These are phyloP conservation scores for Hippopotamus amphibius DNA, from an alignment of 2,113 vertebrate species.

Conservation along the genomic window DNA sequence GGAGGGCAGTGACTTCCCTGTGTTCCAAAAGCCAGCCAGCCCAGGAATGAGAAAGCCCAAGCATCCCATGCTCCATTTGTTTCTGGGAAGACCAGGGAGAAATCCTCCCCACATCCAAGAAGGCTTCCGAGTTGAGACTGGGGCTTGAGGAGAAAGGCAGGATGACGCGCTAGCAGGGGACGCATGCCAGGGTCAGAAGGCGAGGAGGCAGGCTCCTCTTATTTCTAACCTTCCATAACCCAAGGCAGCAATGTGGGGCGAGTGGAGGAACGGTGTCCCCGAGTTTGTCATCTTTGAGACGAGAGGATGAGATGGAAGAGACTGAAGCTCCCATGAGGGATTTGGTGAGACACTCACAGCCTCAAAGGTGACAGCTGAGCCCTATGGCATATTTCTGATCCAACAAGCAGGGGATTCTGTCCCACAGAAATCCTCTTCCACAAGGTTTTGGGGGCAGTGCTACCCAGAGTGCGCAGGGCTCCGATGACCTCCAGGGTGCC, in stretches of 20 bases:
- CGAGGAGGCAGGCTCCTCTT: background rate
- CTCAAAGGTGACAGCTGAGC: background rate
- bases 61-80: accelerated
- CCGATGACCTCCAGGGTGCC: background rate
- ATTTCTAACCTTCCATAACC: background rate
- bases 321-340: background rate
- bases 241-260: background rate
- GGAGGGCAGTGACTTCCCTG: background rate
- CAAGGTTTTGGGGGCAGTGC: accelerated
- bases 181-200: background rate
- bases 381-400: background rate
- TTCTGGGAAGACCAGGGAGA: background rate
- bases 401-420: accelerated
- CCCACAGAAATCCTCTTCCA: background rate
- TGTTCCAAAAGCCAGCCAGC: accelerated
- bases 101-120: background rate
- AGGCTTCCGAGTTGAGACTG: background rate
- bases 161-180: background rate
- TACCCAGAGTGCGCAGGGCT: no score
- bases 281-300: background rate
- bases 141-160: background rate
- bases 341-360: background rate
- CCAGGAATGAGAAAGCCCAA: background rate
- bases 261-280: background rate
- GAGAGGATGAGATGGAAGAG: background rate